A percentile compares a stretch with the other conserved stretches of the same genome.
Conservation (phyloP, 2,888 invertebrate genomes). For the Lithosia quadra region DNA sequence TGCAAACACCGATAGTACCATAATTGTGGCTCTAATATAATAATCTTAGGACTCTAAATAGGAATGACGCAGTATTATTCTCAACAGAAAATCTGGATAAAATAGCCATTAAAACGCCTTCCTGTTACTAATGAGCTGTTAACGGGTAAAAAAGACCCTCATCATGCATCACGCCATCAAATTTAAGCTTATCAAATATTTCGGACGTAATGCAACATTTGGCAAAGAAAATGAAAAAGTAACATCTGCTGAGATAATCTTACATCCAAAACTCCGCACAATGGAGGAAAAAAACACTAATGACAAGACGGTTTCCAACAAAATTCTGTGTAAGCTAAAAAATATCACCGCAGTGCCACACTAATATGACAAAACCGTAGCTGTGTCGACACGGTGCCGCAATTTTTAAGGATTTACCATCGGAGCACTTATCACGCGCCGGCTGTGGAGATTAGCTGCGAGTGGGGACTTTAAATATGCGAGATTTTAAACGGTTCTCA, state of each 20-base stretch:
- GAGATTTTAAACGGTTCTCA: conserved; percentile 22
- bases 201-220: background rate
- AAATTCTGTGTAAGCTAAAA: conserved; percentile 46
- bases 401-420: conserved; percentile 77
- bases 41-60: too few relatives aligned
- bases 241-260: conserved; percentile 15
- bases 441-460: conserved; percentile 47
- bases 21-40: too few relatives aligned
- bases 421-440: conserved; percentile 66
- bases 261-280: conserved; percentile 27
- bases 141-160: background rate
- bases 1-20: too few relatives aligned
- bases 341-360: conserved; percentile 43
- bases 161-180: too few relatives aligned
- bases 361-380: conserved; percentile 65
- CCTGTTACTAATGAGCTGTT: background rate
- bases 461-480: conserved; percentile 46
- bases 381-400: conserved; percentile 60
- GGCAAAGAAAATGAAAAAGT: conserved; percentile 14
- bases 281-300: conserved; percentile 37
- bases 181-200: background rate
- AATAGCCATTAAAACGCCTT: background rate
- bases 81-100: background rate
- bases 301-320: conserved; percentile 43
- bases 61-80: background rate